Percentiles rank a stretch among this genome's conserved stretches.
These are phyloP conservation scores for Ctenoplectra terminalis DNA, from an alignment of 1,140 invertebrate species.

Conservation along the genomic window DNA sequence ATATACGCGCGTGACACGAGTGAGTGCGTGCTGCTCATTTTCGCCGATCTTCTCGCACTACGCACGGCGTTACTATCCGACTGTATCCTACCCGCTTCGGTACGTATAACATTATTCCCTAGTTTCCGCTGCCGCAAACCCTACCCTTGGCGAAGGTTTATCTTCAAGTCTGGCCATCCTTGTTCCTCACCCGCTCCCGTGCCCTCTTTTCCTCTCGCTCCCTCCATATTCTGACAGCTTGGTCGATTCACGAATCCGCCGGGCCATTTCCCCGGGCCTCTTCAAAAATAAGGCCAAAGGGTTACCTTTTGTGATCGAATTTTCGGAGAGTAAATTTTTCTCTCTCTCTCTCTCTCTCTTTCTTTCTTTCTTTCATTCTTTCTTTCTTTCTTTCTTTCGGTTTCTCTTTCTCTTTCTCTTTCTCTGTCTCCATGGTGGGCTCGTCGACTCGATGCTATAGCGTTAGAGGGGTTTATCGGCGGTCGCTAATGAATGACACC, in stretches of 20 bases:
- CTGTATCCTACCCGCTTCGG: conserved; percentile 3
- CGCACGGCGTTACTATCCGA: conserved; percentile 20
- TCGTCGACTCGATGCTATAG: background rate
- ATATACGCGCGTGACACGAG: conserved; percentile 45
- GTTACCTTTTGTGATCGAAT: conserved; percentile 1
- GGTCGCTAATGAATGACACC: background rate
- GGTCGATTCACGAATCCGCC: conserved; percentile 75
- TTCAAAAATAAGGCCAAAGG: conserved; percentile 63
- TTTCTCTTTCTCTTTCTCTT: background rate
- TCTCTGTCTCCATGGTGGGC: background rate
- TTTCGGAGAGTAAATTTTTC: background rate
- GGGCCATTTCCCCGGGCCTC: conserved; percentile 70
- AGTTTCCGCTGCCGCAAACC: background rate
- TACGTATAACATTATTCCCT: conserved; percentile 19
- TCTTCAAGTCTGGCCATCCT: background rate
- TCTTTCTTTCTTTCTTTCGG: background rate
- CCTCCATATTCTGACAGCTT: conserved; percentile 70
- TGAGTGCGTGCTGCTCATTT: conserved; percentile 50
- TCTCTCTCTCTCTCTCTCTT: background rate
- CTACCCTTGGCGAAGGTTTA: background rate
- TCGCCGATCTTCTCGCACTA: conserved; percentile 21
- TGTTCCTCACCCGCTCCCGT: conserved; percentile 8
- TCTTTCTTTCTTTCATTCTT: background rate
- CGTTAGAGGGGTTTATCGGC: background rate
- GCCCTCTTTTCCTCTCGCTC: conserved; percentile 41